Percentiles rank a stretch among this genome's conserved stretches.
Evolutionary conservation across 2,113 vertebrate genomes (phyloP).

Genomic region (Rallus limicola): DNA sequence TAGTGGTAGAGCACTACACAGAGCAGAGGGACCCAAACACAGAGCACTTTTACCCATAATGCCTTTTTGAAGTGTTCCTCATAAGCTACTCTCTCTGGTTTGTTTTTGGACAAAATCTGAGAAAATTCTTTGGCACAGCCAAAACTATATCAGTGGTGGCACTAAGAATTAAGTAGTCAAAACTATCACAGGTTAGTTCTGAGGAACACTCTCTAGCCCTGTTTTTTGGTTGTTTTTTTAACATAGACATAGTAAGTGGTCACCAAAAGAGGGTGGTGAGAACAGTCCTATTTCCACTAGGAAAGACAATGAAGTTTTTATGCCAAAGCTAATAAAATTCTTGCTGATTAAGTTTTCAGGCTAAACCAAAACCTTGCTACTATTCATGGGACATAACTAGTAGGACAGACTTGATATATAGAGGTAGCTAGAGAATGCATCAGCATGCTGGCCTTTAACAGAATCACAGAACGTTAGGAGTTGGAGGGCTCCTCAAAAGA

Average conservation of each 20-base stretch:
- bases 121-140: neutral
- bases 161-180: neutral
- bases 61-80: neutral
- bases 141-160: neutral
- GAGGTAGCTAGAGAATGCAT: neutral
- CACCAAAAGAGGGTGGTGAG: neutral
- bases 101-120: neutral
- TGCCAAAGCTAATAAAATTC: neutral
- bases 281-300: neutral
- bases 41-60: neutral
- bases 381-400: neutral
- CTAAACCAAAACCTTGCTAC: neutral
- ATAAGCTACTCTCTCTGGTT: neutral
- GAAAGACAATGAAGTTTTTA: neutral
- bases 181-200: neutral
- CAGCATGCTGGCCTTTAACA: neutral
- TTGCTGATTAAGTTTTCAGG: neutral
- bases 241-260: neutral
- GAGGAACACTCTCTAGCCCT: neutral
- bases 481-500: no score
- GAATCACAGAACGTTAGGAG: no score
- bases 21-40: neutral
- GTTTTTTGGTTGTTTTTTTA: neutral
- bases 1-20: neutral
- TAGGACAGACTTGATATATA: neutral